A percentile compares a stretch with the other conserved stretches of the same genome.
Evolutionary conservation across 2,113 vertebrate genomes (phyloP).

Genomic region (Triplophysa tibetana): DNA sequence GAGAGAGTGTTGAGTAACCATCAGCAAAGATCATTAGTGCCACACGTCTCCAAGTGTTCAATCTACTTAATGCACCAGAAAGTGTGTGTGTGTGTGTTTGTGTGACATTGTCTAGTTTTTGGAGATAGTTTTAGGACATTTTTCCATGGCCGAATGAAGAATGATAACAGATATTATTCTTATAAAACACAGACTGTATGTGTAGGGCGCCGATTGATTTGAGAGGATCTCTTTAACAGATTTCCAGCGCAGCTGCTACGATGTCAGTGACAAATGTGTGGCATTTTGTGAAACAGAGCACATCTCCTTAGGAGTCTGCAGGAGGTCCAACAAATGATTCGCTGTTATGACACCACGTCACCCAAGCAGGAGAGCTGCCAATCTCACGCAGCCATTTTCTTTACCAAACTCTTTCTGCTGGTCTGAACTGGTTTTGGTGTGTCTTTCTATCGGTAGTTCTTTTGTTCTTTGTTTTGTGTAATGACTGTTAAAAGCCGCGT

Average conservation of each 20-base stretch:
- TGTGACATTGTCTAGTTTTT: neutral
- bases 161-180: neutral
- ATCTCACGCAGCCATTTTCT: neutral
- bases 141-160: neutral
- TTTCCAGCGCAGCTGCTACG: neutral
- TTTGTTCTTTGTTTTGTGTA: neutral
- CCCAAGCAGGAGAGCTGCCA: neutral
- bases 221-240: neutral
- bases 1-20: slow-evolving; percentile 14
- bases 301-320: neutral
- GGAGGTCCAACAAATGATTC: slow-evolving; percentile 8
- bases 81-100: neutral
- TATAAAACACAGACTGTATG: neutral
- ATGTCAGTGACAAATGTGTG: slow-evolving; percentile 18
- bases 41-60: slow-evolving; percentile 39
- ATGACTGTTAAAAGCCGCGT: neutral
- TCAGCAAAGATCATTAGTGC: slow-evolving; percentile 55
- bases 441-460: neutral
- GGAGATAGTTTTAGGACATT: slow-evolving; percentile 29
- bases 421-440: neutral
- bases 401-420: neutral
- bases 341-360: neutral
- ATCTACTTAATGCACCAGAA: slow-evolving; percentile 49
- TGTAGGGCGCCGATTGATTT: neutral
- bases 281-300: slow-evolving; percentile 4